These are phyloP conservation scores for Nemotelus nigrinus DNA, from an alignment of 2,888 invertebrate genomes.

Conservation along the genomic window DNA sequence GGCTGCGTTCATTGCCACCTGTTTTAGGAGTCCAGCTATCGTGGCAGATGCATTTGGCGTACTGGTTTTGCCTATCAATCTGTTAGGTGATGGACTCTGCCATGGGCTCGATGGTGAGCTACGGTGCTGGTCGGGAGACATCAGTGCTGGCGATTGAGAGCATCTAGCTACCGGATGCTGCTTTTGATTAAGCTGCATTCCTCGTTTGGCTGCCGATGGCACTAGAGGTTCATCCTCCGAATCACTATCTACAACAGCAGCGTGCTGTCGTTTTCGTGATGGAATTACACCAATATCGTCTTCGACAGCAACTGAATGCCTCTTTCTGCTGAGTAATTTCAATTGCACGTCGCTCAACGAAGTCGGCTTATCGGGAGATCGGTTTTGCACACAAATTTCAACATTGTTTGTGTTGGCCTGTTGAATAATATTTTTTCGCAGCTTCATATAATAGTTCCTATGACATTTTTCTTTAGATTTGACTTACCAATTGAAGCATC, in stretches of 20 bases:
- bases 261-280: conserved; percentile 20
- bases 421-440: background rate
- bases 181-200: background rate
- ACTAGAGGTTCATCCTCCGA: background rate
- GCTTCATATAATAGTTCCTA: background rate
- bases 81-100: background rate
- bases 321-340: conserved; percentile 55
- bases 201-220: background rate
- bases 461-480: background rate
- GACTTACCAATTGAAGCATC: conserved; percentile 57
- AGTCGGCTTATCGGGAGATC: conserved; percentile 49
- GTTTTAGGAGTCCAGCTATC: background rate
- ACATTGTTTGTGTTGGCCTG: conserved; percentile 43
- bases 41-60: background rate
- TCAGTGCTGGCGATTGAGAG: background rate
- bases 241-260: background rate
- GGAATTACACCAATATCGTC: conserved; percentile 58
- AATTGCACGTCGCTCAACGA: conserved; percentile 55
- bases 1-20: too few species aligned
- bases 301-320: conserved; percentile 58
- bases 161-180: background rate
- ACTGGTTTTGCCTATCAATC: conserved; percentile 4
- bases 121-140: conserved; percentile 5
- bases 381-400: conserved; percentile 24
- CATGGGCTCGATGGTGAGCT: background rate